Conservation (phyloP, 2,888 invertebrate species). For the Automeris io region DNA sequence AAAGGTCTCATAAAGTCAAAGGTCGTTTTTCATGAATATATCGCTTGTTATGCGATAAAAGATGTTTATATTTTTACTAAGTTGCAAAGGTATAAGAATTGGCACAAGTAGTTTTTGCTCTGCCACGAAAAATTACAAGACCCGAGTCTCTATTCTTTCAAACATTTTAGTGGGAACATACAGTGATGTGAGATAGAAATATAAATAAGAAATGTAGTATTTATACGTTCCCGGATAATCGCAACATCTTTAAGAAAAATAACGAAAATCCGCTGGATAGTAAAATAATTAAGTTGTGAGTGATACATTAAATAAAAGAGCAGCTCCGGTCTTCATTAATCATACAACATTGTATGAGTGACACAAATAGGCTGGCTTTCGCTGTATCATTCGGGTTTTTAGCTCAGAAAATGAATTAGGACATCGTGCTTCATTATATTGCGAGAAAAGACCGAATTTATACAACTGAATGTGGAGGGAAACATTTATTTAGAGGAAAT, state of each 20-base stretch:
- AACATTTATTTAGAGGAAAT: too few species aligned
- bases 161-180: too few species aligned
- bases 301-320: conserved; percentile 6
- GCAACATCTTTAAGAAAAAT: not conserved
- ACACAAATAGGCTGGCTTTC: conserved; percentile 8
- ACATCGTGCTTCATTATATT: conserved; percentile 9
- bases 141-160: too few species aligned
- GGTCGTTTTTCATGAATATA: too few species aligned
- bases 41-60: too few species aligned
- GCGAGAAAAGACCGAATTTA: not conserved
- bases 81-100: too few species aligned
- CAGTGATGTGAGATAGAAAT: too few species aligned
- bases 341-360: conserved; percentile 9
- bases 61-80: too few species aligned
- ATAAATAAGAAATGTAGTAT: too few species aligned
- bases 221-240: not conserved
- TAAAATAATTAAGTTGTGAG: not conserved
- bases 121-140: too few species aligned
- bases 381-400: conserved; percentile 10
- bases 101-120: too few species aligned
- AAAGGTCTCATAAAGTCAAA: too few species aligned
- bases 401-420: conserved; percentile 7
- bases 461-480: not conserved
- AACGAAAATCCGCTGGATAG: not conserved
- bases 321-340: conserved; percentile 9